Evolutionary conservation across 2,113 vertebrate species (phyloP), one percentile per base, ranked within the genome.

Genomic region (Callospermophilus lateralis): DNA sequence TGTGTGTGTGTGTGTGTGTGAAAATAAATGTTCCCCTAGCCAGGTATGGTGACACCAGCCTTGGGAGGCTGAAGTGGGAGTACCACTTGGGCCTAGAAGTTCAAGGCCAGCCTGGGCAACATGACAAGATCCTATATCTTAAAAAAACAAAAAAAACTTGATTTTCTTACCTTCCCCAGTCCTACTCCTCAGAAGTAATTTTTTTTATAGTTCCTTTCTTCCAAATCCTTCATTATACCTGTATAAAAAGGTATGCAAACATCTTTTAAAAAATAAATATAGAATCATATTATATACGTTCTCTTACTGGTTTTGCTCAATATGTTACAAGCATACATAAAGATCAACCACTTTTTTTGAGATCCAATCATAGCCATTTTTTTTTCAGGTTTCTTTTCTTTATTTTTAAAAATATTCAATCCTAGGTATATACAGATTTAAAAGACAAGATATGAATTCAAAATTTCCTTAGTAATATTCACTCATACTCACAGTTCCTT

Each of bases 381-480:
- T 58, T 94, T 74, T 94, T 74, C 73, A 70, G 9, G 24, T 10
- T 63, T 63, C 24, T 63, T 63, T 63, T 28, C 20, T 58, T 58
- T 58, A 61, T 61, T 63, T 63, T 63, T 10, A 10, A 80, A 93
- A 65, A 84, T 65, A 81, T 63, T 87, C 1, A 73, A 4, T 91
- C 8, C 13, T 87, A 70, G 13, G 84, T 48, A 78, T 88, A 79
- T 16, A 45, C 16, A 85, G 51, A 39, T 81, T 34, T 45, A 53
- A 19, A 74, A 96, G 63, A 12, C 32, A 90, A 79, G 8, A 26
- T 84, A 45, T 48, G 10, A 19, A 34, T 48, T 61, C 16, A 93
- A 37, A 48, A n/a, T 86, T 86, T 92, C 34, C 55, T 1, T 90
- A 78, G 12, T 87, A 85, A 63, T 96, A 67, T 28, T 96, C 73